Evolutionary conservation across 2,888 invertebrate species (phyloP).

Genomic region (Rhaphigaster nebulosa): DNA sequence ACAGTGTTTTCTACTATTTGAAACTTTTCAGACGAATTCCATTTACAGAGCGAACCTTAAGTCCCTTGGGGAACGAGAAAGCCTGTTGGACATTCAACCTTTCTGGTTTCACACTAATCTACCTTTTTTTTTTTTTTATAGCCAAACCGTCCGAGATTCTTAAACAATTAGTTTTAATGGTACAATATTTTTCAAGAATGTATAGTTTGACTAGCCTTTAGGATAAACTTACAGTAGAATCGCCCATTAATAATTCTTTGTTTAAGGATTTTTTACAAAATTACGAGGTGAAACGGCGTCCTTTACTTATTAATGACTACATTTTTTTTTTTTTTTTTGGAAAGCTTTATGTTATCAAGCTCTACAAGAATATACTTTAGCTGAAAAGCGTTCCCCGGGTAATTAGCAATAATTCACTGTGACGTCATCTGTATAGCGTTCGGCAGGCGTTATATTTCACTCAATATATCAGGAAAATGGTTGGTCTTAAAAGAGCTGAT

Average conservation of each 20-base stretch:
- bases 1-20: background rate
- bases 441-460: no score
- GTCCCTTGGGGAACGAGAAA: background rate
- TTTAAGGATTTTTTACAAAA: background rate
- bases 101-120: background rate
- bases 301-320: no score
- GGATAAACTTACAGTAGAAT: background rate
- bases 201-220: background rate
- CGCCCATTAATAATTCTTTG: background rate
- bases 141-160: background rate
- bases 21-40: background rate
- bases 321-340: no score
- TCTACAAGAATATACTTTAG: background rate
- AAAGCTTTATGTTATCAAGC: no score
- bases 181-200: background rate
- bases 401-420: background rate
- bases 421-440: background rate
- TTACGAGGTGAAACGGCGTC: background rate
- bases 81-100: background rate
- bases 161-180: background rate
- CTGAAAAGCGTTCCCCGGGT: background rate
- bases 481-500: no score
- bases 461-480: no score
- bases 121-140: background rate
- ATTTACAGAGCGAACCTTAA: background rate